phyloP scores from a whole-genome alignment of 2,797 vertebrate genomes.

The Nothura maculosa region DNA sequence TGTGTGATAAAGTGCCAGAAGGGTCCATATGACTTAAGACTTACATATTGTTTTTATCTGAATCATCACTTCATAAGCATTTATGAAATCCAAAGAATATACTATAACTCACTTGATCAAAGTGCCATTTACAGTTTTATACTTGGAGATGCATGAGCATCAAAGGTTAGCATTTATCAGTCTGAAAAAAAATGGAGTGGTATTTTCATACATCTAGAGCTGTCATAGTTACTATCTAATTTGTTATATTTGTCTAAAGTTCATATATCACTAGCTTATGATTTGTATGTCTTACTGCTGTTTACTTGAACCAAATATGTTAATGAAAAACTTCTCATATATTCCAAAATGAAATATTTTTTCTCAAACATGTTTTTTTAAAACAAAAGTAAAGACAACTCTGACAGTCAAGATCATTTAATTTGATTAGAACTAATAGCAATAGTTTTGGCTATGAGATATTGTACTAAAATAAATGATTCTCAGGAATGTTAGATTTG shows the following conservation, averaged over 20 bases:
- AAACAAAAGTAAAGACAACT: not conserved
- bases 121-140: not conserved
- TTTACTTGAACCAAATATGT: not conserved
- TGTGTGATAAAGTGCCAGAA: not conserved
- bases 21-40: not conserved
- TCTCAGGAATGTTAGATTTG: not conserved
- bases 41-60: not conserved
- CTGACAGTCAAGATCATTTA: not conserved
- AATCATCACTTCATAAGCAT: not conserved
- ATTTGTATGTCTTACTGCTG: not conserved
- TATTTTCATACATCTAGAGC: not conserved
- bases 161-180: not conserved
- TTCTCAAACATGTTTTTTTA: not conserved
- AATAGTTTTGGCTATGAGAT: conserved; percentile 30
- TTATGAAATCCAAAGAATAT: conserved; percentile 19
- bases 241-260: not conserved
- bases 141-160: not conserved
- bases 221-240: not conserved
- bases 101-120: conserved; percentile 20
- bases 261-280: not conserved
- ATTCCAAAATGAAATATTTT: not conserved
- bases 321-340: not conserved
- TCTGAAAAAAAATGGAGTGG: not conserved
- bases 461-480: conserved; percentile 17
- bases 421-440: not conserved